Evolutionary conservation across 2,888 invertebrate genomes (phyloP).

Genomic region (Eupeodes latifasciatus): DNA sequence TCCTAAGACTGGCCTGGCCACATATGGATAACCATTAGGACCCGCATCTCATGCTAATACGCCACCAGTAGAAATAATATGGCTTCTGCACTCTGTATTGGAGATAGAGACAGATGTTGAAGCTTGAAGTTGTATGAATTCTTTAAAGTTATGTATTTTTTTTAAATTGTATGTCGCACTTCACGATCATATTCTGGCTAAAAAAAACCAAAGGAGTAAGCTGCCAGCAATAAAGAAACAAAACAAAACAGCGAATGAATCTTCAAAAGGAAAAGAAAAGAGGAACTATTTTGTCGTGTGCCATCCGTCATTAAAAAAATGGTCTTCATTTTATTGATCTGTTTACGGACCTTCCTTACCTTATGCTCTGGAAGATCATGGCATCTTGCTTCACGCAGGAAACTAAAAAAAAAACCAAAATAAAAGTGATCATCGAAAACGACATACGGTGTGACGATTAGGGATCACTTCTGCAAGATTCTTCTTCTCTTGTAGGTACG

Average conservation of each 20-base stretch:
- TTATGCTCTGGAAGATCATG: constrained; percentile 56
- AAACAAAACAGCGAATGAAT: constrained; percentile 13
- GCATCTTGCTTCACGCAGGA: constrained; percentile 43
- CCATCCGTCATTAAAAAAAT: constrained; percentile 51
- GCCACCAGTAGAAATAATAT: constrained; percentile 51
- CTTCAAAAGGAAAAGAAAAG: constrained; percentile 41
- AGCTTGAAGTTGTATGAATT: constrained; percentile 46
- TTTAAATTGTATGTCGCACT: constrained; percentile 18
- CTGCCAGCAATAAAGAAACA: neutral
- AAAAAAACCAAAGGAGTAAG: constrained; percentile 1
- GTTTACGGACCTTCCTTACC: constrained; percentile 54
- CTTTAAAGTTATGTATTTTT: constrained; percentile 32
- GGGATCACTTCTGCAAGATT: constrained; percentile 21
- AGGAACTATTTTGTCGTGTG: constrained; percentile 63
- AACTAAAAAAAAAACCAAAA: constrained; percentile 36
- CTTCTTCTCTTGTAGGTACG: constrained; percentile 1
- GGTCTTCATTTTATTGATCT: constrained; percentile 48
- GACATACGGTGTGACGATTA: constrained; percentile 67
- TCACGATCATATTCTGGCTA: constrained; percentile 22
- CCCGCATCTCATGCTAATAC: constrained; percentile 66
- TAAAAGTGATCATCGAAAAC: constrained; percentile 46
- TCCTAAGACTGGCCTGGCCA: constrained; percentile 22
- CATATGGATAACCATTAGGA: constrained; percentile 49
- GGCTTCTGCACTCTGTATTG: constrained; percentile 42
- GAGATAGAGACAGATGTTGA: constrained; percentile 59